Percentiles rank a stretch among this genome's conserved stretches.
These are phyloP conservation scores for Marcusenius ussheri DNA, from an alignment of 2,113 vertebrate genomes.

Conservation along the genomic window DNA sequence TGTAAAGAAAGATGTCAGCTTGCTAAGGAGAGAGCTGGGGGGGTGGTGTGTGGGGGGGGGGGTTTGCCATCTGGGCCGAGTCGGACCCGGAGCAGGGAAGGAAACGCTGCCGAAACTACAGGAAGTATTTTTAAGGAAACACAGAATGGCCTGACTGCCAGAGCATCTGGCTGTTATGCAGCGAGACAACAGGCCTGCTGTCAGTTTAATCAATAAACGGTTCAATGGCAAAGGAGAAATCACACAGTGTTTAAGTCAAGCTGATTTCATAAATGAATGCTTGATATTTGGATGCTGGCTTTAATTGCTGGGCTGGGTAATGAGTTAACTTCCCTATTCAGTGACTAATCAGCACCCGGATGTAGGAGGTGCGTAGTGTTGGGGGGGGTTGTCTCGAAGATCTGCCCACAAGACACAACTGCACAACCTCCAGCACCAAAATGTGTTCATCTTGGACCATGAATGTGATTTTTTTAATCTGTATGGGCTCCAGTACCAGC, in stretches of 20 bases:
- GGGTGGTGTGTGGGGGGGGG: background rate
- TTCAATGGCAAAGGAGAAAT: background rate
- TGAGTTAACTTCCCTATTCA: background rate
- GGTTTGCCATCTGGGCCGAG: background rate
- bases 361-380: background rate
- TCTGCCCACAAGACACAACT: background rate
- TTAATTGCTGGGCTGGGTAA: background rate
- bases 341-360: background rate
- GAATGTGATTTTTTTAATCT: background rate
- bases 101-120: background rate
- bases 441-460: background rate
- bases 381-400: background rate
- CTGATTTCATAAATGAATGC: background rate
- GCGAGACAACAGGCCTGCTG: background rate
- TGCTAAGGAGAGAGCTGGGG: background rate
- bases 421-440: background rate
- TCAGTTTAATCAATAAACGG: background rate
- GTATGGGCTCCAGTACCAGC: constrained; percentile 40
- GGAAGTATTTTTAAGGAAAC: background rate
- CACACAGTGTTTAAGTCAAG: background rate
- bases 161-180: background rate
- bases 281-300: background rate
- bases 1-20: background rate
- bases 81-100: background rate
- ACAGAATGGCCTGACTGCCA: background rate